phyloP scores from a whole-genome alignment of 2,113 vertebrate species.

The Labeo rohita region DNA sequence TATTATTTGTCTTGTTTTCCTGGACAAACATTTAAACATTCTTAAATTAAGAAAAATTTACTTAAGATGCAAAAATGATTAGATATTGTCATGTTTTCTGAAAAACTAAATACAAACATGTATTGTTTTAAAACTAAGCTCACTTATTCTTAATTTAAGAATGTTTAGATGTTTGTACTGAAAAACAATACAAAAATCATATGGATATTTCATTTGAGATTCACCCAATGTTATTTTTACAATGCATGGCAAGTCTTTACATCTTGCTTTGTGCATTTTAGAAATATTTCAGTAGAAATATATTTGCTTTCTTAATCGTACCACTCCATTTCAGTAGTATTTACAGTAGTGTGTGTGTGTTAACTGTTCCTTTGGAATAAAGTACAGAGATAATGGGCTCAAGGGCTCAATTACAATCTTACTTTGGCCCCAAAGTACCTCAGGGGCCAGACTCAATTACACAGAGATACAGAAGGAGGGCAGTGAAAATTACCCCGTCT shows the following conservation, averaged over 20 bases:
- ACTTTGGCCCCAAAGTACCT: constrained; percentile 8
- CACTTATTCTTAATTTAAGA: too few species aligned
- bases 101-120: not conserved
- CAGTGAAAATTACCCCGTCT: constrained; percentile 26
- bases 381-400: constrained; percentile 5
- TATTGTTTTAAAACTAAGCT: not conserved
- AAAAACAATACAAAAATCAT: too few species aligned
- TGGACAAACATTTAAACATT: too few species aligned
- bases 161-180: too few species aligned
- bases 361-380: constrained; percentile 1
- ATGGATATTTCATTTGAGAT: not conserved
- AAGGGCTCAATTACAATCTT: constrained; percentile 29
- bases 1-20: too few species aligned
- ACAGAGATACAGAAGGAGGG: constrained; percentile 17
- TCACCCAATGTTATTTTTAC: not conserved
- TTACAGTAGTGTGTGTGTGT: not conserved
- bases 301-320: not conserved
- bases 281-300: not conserved
- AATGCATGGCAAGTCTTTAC: not conserved
- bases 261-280: constrained; percentile 3
- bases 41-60: too few species aligned
- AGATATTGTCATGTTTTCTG: too few species aligned
- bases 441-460: constrained; percentile 26
- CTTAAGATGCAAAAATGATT: too few species aligned
- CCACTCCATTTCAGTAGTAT: not conserved